phyloP scores from a whole-genome alignment of 2,888 invertebrate species.

The Macrosoma leucophasiata region DNA sequence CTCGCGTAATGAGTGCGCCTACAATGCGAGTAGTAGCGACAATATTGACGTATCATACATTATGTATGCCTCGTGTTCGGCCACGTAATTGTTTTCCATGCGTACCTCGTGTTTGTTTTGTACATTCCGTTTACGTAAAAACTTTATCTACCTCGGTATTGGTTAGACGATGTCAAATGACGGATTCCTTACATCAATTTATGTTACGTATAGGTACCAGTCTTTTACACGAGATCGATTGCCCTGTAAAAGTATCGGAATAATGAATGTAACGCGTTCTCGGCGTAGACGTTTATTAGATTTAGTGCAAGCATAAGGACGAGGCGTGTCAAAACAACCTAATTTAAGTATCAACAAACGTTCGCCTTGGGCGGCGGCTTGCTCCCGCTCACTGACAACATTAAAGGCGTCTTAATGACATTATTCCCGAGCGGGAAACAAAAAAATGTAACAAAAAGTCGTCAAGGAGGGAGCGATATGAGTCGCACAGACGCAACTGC shows the following conservation, averaged over 20 bases:
- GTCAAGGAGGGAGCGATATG: slow-evolving; percentile 55
- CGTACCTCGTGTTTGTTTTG: slow-evolving; percentile 1
- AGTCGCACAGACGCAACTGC: slow-evolving; percentile 37
- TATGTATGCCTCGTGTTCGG: slow-evolving; percentile 43
- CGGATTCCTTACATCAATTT: slow-evolving; percentile 8
- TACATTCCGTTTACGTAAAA: not conserved
- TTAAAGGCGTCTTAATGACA: slow-evolving; percentile 76
- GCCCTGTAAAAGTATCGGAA: slow-evolving; percentile 35
- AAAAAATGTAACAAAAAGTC: slow-evolving; percentile 65
- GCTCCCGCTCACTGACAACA: slow-evolving; percentile 68
- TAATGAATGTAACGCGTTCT: slow-evolving; percentile 59
- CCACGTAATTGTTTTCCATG: slow-evolving; percentile 48
- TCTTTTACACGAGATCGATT: no score
- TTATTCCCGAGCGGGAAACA: slow-evolving; percentile 71
- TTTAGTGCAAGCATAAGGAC: slow-evolving; percentile 73
- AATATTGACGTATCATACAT: slow-evolving; percentile 59
- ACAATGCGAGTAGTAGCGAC: slow-evolving; percentile 60
- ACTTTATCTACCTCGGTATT: slow-evolving; percentile 3
- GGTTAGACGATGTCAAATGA: slow-evolving; percentile 6
- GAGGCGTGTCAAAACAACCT: slow-evolving; percentile 75
- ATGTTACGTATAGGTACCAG: no score
- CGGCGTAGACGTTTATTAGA: slow-evolving; percentile 69
- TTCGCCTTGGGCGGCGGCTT: slow-evolving; percentile 69
- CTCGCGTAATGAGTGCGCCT: slow-evolving; percentile 53
- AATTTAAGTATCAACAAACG: slow-evolving; percentile 77